Base-by-base conservation (phyloP, 92 coral and sea anemone species). In the Bergia puertoricense region DNA sequence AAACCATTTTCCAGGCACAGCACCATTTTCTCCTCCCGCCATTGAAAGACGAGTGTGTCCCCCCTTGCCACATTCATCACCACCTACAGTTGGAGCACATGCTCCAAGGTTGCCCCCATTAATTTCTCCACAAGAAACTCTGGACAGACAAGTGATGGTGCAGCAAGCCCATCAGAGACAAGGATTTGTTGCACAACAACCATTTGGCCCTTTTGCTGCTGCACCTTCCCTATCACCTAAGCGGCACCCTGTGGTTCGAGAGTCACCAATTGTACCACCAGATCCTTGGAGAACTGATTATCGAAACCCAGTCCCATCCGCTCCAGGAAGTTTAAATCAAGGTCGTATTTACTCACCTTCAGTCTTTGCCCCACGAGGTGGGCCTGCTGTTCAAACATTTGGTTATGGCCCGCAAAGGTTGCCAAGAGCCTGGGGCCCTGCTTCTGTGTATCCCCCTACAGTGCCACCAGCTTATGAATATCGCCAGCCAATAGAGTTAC, bases 11-110 rank as follows among this genome's bases (percentile, higher is more conserved):
- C 45, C 75, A 13, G n/a, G 8, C 44, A 38, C 45, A 20, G 56
- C 16, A 71, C 76, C 86, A n/a, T 82, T 22, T 67, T 43, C 77
- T 69, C 87, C 87, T 46, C 87, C 87, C 6, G 43, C 65, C 38
- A n/a, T 84, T 40, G 56, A 69, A 74, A 84, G 87, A 84, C 87
- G 45, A 36, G 45, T 46, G 20, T 46, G 68, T 15, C 87, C 67
- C 50, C 86, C 76, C 42, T 2, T 37, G 11, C 59, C 44, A 6
- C 51, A 40, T 84, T 11, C 16, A 23, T 57, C 41, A 11, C 30
- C 57, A 20, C 23, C 9, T 20, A 0, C 79, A 6, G 46, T 46
- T 46, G 66, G 22, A 20, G 43, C 85, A 56, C 67, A 16, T 46
- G 65, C 50, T 46, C 46, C 79, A 71, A 38, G 87, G 10, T 81